These are phyloP conservation scores for Eospalax fontanierii DNA, from an alignment of 2,797 vertebrate species.

Conservation along the genomic window DNA sequence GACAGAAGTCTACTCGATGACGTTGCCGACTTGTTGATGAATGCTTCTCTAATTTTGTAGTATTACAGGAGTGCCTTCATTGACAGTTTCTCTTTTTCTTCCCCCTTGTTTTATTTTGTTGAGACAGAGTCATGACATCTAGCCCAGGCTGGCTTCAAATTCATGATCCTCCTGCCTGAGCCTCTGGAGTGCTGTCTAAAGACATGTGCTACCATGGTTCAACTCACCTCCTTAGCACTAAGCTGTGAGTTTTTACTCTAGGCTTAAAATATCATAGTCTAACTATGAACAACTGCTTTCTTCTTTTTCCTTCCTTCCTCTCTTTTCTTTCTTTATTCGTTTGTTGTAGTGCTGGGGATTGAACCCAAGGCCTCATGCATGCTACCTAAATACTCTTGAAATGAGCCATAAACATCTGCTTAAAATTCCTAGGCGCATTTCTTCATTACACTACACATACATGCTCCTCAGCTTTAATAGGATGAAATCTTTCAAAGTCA, in stretches of 20 bases:
- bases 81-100: neutral
- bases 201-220: neutral
- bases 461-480: slow-evolving; percentile 10
- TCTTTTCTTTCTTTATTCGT: neutral
- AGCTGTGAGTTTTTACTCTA: neutral
- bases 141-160: neutral
- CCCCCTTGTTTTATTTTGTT: neutral
- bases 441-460: neutral
- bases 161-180: neutral
- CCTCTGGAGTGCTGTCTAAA: neutral
- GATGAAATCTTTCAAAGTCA: neutral
- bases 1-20: neutral
- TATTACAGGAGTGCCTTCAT: neutral
- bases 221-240: neutral
- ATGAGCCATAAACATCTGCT: neutral
- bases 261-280: neutral
- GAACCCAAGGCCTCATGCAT: too few relatives aligned
- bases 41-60: neutral
- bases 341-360: neutral
- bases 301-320: neutral
- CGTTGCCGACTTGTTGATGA: neutral
- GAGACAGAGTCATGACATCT: neutral
- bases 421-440: neutral
- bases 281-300: neutral
- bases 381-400: neutral